A percentile compares a stretch with the other conserved stretches of the same genome.
phyloP scores from a whole-genome alignment of 2,888 invertebrate genomes.

The Dicranocentrus wangi region DNA sequence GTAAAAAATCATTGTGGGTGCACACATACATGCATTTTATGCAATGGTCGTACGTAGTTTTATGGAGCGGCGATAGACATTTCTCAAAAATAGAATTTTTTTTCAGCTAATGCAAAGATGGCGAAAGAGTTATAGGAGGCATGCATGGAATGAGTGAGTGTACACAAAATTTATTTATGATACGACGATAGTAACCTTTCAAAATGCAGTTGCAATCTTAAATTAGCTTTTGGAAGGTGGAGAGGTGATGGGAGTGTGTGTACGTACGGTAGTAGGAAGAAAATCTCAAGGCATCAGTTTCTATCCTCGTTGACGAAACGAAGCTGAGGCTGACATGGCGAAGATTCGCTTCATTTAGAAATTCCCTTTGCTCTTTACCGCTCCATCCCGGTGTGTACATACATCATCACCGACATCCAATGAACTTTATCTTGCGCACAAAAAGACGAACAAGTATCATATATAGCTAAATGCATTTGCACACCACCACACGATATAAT shows the following conservation, averaged over 20 bases:
- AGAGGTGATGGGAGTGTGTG: neutral
- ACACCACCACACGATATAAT: neutral
- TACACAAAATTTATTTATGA: neutral
- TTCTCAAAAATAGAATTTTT: neutral
- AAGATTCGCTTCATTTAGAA: constrained; percentile 59
- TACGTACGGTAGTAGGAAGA: neutral
- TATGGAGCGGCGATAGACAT: too few species aligned
- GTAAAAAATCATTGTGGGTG: constrained; percentile 23
- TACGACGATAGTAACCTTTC: neutral
- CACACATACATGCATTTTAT: too few species aligned
- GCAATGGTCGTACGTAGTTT: too few species aligned
- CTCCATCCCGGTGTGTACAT: neutral
- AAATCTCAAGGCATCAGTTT: constrained; percentile 15
- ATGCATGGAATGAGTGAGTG: neutral
- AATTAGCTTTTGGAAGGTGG: neutral
- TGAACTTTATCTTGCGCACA: neutral
- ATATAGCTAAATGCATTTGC: constrained; percentile 5
- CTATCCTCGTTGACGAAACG: constrained; percentile 40
- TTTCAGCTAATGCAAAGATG: constrained; percentile 18
- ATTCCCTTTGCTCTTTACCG: constrained; percentile 57
- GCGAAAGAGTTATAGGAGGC: constrained; percentile 37
- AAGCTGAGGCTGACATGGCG: constrained; percentile 44
- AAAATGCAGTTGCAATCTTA: neutral
- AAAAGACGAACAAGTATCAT: neutral
- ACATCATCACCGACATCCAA: constrained; percentile 12